Conservation (phyloP, 2,113 vertebrate species). For the Malaclemys terrapin region DNA sequence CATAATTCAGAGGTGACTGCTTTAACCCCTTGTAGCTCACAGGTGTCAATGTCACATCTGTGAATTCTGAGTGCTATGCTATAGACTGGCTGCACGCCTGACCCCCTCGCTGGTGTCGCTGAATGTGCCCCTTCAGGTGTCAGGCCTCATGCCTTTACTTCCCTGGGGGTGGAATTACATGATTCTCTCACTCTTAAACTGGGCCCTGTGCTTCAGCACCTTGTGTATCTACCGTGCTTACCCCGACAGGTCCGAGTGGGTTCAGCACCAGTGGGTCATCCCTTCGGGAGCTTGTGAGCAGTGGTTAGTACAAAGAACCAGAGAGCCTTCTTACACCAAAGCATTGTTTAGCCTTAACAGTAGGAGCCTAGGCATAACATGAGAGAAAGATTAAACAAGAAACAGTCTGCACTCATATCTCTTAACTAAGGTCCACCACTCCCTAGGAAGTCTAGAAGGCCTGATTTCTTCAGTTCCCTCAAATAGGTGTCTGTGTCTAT, state of each 20-base stretch:
- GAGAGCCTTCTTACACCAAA: neutral
- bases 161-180: neutral
- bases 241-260: neutral
- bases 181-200: neutral
- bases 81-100: neutral
- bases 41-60: neutral
- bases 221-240: neutral
- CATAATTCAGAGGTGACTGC: rapidly evolving
- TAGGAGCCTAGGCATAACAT: neutral
- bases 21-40: neutral
- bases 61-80: neutral
- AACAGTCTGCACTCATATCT: neutral
- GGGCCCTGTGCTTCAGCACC: neutral
- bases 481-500: neutral
- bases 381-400: neutral
- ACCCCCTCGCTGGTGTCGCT: neutral
- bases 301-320: neutral
- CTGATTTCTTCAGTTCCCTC: neutral
- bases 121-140: neutral
- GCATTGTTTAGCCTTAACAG: neutral
- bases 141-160: neutral
- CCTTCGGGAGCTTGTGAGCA: neutral
- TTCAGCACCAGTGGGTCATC: neutral
- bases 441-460: neutral
- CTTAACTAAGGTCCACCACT: neutral